Evolutionary conservation across 2,888 invertebrate species (phyloP).

Genomic region (Tinea trinotella): DNA sequence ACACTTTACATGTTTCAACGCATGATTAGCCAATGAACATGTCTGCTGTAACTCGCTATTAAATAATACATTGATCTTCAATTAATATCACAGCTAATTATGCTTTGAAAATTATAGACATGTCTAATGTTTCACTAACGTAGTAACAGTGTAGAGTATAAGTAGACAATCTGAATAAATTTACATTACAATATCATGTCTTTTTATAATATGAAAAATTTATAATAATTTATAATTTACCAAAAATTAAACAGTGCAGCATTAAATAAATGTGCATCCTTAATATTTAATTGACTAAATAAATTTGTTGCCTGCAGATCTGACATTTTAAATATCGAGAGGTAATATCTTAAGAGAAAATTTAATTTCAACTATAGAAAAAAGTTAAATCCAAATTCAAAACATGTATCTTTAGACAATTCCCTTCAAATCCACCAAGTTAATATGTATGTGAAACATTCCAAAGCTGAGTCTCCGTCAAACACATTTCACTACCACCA

Average conservation of each 20-base stretch:
- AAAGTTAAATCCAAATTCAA: conserved; percentile 69
- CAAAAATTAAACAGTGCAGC: conserved; percentile 72
- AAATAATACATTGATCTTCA: conserved; percentile 70
- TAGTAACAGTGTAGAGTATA: conserved; percentile 72
- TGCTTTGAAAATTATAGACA: conserved; percentile 73
- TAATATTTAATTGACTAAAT: conserved; percentile 74
- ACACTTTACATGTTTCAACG: conserved; percentile 70
- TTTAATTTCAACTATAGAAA: conserved; percentile 71
- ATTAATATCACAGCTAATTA: conserved; percentile 74
- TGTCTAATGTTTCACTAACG: conserved; percentile 71
- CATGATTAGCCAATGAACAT: conserved; percentile 73
- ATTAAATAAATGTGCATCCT: conserved; percentile 74
- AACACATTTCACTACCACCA: conserved; percentile 70
- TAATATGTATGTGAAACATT: conserved; percentile 67
- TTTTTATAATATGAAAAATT: conserved; percentile 71
- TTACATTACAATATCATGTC: conserved; percentile 74
- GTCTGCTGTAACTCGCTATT: conserved; percentile 60
- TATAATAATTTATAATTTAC: conserved; percentile 63
- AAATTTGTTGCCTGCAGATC: conserved; percentile 74
- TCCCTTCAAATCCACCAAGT: conserved; percentile 70
- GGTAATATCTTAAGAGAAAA: conserved; percentile 72
- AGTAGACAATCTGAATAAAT: conserved; percentile 72
- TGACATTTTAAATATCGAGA: conserved; percentile 72
- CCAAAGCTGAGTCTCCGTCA: conserved; percentile 69
- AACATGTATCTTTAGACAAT: conserved; percentile 66